Evolutionary conservation across 2,888 invertebrate genomes (phyloP).

Genomic region (Cyrtodaria siliqua): DNA sequence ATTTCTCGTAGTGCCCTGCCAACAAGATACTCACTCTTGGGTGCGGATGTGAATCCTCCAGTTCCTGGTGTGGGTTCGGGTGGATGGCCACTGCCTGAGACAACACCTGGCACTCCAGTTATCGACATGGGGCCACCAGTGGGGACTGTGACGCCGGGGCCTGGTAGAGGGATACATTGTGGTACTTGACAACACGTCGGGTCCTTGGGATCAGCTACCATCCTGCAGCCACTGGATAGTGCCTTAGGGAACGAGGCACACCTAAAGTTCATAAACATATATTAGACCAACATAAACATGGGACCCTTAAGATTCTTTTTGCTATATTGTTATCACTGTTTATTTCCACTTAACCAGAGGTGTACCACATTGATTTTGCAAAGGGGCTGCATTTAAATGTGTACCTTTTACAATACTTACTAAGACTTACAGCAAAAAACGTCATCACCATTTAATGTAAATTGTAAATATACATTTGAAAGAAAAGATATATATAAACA

Average conservation of each 20-base stretch:
- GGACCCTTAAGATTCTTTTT: too few relatives aligned
- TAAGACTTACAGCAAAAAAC: too few relatives aligned
- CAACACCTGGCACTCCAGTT: slow-evolving; percentile 70
- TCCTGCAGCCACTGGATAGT: slow-evolving; percentile 60
- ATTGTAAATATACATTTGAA: too few relatives aligned
- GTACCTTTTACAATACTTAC: too few relatives aligned
- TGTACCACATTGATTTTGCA: too few relatives aligned
- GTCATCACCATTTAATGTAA: too few relatives aligned
- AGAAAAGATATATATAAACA: too few relatives aligned
- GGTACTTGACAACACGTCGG: slow-evolving; percentile 73
- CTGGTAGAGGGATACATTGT: slow-evolving; percentile 69
- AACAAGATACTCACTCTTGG: slow-evolving; percentile 69
- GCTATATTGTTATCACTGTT: too few relatives aligned
- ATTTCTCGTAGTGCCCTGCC: too few relatives aligned
- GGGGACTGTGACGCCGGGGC: slow-evolving; percentile 59
- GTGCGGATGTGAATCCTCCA: slow-evolving; percentile 62
- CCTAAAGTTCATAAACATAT: slow-evolving; percentile 41
- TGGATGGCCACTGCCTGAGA: slow-evolving; percentile 69
- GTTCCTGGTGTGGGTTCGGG: slow-evolving; percentile 63
- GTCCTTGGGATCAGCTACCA: slow-evolving; percentile 72
- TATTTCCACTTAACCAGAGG: too few relatives aligned
- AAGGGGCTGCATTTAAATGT: too few relatives aligned
- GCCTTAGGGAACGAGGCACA: slow-evolving; percentile 61
- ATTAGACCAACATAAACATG: too few relatives aligned
- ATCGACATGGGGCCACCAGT: slow-evolving; percentile 59